These are phyloP conservation scores for Spea hammondii DNA, from an alignment of 2,797 vertebrate species.

Conservation along the genomic window DNA sequence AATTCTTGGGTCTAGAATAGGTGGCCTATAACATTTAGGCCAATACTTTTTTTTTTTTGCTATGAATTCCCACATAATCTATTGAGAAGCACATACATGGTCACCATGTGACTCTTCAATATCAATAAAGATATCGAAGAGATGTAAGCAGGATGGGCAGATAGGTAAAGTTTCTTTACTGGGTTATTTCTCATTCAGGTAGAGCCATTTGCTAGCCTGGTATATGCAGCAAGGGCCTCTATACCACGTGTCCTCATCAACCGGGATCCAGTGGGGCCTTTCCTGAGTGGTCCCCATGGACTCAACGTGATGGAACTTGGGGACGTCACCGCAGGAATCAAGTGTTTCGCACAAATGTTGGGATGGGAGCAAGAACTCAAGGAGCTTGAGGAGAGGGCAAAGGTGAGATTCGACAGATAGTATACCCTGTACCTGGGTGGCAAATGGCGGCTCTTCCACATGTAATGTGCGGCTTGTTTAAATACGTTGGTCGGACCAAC, in stretches of 20 bases:
- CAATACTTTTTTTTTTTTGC: too few species aligned
- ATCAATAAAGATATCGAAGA: neutral
- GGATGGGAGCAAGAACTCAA: constrained; percentile 81
- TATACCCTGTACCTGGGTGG: too few species aligned
- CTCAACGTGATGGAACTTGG: constrained; percentile 75
- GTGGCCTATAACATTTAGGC: too few species aligned
- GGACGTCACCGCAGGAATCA: constrained; percentile 78
- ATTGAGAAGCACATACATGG: too few species aligned
- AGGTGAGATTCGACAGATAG: constrained; percentile 44
- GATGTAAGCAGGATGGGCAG: neutral
- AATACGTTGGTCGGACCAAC: too few species aligned
- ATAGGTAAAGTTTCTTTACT: neutral
- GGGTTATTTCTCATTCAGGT: constrained; percentile 69
- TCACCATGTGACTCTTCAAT: too few species aligned
- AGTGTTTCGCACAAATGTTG: constrained; percentile 75
- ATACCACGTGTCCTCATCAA: constrained; percentile 90
- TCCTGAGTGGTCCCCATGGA: constrained; percentile 63
- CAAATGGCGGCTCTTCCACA: too few species aligned
- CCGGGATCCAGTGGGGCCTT: constrained; percentile 82
- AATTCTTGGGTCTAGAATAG: too few species aligned
- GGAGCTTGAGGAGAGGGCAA: constrained; percentile 56
- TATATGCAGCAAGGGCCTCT: constrained; percentile 70
- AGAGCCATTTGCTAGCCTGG: constrained; percentile 93
- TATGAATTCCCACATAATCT: too few species aligned
- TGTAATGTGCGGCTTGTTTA: too few species aligned